Percentiles rank a stretch among this genome's conserved stretches.
phyloP scores from a whole-genome alignment of 1,140 invertebrate genomes.

The Microplitis mediator region DNA sequence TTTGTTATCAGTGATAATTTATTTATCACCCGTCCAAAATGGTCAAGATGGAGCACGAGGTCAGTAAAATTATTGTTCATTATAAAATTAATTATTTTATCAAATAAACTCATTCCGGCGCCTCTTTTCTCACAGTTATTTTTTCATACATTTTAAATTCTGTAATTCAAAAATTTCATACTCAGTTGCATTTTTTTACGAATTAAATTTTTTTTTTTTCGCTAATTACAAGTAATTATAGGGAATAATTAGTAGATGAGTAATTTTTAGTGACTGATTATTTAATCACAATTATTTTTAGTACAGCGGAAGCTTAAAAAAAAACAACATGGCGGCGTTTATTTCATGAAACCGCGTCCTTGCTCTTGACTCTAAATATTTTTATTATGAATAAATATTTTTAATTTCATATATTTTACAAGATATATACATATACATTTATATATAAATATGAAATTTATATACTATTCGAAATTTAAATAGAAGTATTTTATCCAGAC shows the following conservation, averaged over 20 bases:
- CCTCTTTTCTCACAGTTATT: no score
- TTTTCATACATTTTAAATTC: no score
- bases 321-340: conserved; percentile 7
- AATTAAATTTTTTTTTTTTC: no score
- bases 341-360: not conserved
- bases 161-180: no score
- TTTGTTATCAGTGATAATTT: not conserved
- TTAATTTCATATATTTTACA: not conserved
- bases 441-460: not conserved
- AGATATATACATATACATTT: not conserved
- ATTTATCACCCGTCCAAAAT: conserved; percentile 39
- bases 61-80: conserved; percentile 40
- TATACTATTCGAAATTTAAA: not conserved
- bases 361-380: not conserved
- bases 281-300: conserved; percentile 2
- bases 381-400: not conserved
- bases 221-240: no score
- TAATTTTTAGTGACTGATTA: not conserved
- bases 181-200: no score
- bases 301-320: not conserved
- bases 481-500: not conserved
- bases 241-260: no score
- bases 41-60: conserved; percentile 61
- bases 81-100: not conserved
- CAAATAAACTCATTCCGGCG: no score